phyloP scores from a whole-genome alignment of 2,888 invertebrate species.

The Quadriops clusia region DNA sequence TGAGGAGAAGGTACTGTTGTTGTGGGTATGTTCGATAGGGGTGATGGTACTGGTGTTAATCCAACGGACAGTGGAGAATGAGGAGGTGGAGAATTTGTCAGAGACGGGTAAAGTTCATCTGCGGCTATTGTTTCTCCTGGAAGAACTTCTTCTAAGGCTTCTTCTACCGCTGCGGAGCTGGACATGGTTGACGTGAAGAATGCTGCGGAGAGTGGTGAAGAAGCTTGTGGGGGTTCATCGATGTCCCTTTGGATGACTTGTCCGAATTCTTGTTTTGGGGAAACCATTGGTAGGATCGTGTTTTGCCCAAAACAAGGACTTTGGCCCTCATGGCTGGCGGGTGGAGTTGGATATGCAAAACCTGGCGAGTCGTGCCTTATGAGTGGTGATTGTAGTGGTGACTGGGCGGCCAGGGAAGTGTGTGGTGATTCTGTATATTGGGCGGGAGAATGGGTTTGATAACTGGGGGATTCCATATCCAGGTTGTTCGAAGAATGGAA shows the following conservation, averaged over 20 bases:
- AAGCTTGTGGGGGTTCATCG: slow-evolving; percentile 58
- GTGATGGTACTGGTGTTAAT: slow-evolving; percentile 44
- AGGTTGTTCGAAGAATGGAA: slow-evolving; percentile 47
- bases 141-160: slow-evolving; percentile 71
- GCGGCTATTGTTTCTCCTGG: slow-evolving; percentile 60
- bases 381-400: slow-evolving; percentile 52
- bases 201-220: slow-evolving; percentile 70
- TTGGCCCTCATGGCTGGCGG: slow-evolving; percentile 75
- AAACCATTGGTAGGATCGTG: slow-evolving; percentile 34
- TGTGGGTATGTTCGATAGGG: slow-evolving; percentile 31
- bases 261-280: slow-evolving; percentile 34
- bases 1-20: slow-evolving; percentile 29
- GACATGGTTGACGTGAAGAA: slow-evolving; percentile 78
- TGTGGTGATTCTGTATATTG: slow-evolving; percentile 33
- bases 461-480: slow-evolving; percentile 36
- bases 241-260: slow-evolving; percentile 36
- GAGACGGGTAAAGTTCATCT: slow-evolving; percentile 38
- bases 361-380: slow-evolving; percentile 57
- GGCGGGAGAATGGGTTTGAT: slow-evolving; percentile 36
- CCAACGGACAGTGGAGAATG: slow-evolving; percentile 45
- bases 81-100: slow-evolving; percentile 46
- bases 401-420: slow-evolving; percentile 41
- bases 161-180: slow-evolving; percentile 76
- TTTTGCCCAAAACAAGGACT: slow-evolving; percentile 44
- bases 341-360: slow-evolving; percentile 76